Evolutionary conservation across 2,797 vertebrate genomes (phyloP).

Genomic region (Rhinogobio ventralis): DNA sequence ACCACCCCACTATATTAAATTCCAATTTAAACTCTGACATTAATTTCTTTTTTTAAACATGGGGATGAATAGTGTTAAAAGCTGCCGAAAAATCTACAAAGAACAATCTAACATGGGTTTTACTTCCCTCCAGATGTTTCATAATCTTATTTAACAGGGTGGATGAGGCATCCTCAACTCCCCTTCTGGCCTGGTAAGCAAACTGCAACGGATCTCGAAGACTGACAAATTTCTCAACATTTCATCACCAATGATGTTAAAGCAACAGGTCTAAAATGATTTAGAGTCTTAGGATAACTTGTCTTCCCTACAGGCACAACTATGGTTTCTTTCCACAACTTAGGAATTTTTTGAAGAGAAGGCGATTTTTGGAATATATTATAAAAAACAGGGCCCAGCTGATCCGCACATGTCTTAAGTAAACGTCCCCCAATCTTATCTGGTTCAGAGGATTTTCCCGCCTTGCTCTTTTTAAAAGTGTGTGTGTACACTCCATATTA

Average conservation of each 20-base stretch:
- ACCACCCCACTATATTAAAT: not conserved
- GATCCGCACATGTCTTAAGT: not conserved
- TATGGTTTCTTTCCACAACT: not conserved
- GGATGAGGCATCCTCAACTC: not conserved
- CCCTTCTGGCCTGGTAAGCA: not conserved
- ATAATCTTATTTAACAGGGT: not conserved
- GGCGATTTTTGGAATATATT: not conserved
- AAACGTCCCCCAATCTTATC: not conserved
- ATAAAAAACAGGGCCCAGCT: not conserved
- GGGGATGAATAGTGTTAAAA: slow-evolving; percentile 13
- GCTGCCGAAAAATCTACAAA: not conserved
- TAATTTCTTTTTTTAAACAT: not conserved
- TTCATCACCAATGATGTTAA: not conserved
- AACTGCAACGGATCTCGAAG: not conserved
- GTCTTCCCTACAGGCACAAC: not conserved
- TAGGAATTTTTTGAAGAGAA: not conserved
- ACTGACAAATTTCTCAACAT: not conserved
- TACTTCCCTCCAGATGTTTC: too few species aligned
- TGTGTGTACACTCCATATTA: not conserved
- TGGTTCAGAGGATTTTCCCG: not conserved
- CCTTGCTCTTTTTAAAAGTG: not conserved
- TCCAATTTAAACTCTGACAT: slow-evolving; percentile 3
- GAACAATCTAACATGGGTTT: too few species aligned
- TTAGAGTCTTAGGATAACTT: not conserved
- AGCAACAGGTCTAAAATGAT: not conserved